Base-by-base conservation (phyloP, 92 coral and sea anemone genomes). In the Zoanthus sociatus region DNA sequence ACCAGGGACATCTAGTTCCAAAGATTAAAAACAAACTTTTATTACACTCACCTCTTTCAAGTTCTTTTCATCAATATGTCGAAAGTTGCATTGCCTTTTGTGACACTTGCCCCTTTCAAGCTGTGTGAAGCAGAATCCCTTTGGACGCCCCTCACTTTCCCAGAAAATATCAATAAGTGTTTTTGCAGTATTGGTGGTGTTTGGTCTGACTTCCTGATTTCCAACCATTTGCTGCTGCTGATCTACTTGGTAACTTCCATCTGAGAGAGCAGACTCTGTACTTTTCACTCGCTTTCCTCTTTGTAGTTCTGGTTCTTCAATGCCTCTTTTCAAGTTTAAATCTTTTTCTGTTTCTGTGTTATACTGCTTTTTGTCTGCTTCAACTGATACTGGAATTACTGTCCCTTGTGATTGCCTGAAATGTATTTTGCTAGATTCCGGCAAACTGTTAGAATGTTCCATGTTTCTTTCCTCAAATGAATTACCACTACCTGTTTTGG, bases 31-130 rank as follows among this genome's bases (percentile, higher is more conserved):
- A 48, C 4, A 50, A 20, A 2, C 54, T 50, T 26, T 51, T 12
- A 4, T 26, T 54, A 6, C 14, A 4, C 82, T 81, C 47, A 81
- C 85, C 85, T 81, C 85, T 20, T n/a, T 60, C n/a, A 81, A 55
- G 46, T 81, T 74, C 16, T 67, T 50, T 47, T 15, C 58, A 64
- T 74, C 4, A 81, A 81, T 67, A 31, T 81, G 85, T 10, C 8
- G 46, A 31, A 64, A 81, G 44, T 33, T 11, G 63, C 85, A 81
- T 12, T 13, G 33, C 1, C 42, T 48, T 47, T n/a, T 30, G 15
- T 1, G 46, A 51, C 85, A 81, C 5, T 44, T 17, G 5, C 85
- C 85, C 9, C 12, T 81, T 64, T 81, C 74, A 12, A 81, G 60
- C 47, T 45, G 75, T 5, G 26, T 0, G 21, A 4, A 15, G 14